These are phyloP conservation scores for Hemichromis elongatus DNA, from an alignment of 2,113 vertebrate genomes.

Conservation along the genomic window DNA sequence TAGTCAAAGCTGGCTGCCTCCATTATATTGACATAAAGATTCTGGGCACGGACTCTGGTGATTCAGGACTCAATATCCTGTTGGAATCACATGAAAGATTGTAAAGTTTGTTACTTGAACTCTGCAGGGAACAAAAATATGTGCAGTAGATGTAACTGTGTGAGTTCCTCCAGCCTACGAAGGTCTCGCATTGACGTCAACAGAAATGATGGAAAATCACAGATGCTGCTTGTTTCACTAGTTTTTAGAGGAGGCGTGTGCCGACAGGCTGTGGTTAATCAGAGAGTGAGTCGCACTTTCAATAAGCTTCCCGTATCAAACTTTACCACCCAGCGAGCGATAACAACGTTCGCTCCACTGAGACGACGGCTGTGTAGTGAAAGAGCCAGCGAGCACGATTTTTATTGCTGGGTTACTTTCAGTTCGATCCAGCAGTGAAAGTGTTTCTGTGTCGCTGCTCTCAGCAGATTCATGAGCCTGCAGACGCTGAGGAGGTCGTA, in stretches of 20 bases:
- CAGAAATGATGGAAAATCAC: neutral
- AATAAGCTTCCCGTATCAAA: neutral
- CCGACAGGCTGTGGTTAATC: neutral
- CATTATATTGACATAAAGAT: rapidly evolving
- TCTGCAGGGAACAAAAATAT: neutral
- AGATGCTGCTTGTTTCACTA: neutral
- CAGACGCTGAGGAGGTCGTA: neutral
- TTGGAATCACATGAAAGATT: neutral
- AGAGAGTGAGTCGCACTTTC: neutral
- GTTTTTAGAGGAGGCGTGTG: neutral
- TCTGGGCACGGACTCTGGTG: neutral
- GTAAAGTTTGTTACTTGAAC: neutral
- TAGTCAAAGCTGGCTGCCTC: too few relatives aligned
- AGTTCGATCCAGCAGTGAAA: rapidly evolving
- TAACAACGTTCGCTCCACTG: neutral
- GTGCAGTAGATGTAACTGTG: neutral
- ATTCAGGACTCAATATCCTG: neutral
- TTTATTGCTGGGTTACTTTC: neutral
- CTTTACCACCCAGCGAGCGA: neutral
- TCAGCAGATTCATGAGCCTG: neutral
- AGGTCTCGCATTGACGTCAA: neutral
- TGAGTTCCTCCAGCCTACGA: neutral
- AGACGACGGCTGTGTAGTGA: neutral
- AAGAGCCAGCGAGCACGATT: rapidly evolving
- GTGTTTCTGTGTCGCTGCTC: neutral